phyloP scores from a whole-genome alignment of 1,140 invertebrate species.

The Heliconius nattereri region DNA sequence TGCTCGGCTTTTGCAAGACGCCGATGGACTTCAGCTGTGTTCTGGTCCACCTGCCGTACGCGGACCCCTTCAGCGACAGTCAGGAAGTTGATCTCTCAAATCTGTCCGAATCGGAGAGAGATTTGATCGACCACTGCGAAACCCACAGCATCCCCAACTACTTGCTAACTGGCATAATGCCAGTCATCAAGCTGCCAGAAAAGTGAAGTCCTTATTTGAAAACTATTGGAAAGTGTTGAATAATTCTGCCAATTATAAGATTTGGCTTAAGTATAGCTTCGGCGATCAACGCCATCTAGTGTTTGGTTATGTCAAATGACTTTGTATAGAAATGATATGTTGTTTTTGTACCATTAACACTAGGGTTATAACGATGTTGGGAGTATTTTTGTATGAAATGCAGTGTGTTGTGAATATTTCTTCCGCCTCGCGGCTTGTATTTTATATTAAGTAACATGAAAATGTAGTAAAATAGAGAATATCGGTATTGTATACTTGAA shows the following conservation, averaged over 20 bases:
- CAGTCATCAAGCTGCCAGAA: slow-evolving; percentile 82
- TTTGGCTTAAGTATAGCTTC: slow-evolving; percentile 45
- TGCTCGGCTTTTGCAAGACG: slow-evolving; percentile 72
- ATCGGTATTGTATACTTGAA: slow-evolving; percentile 7
- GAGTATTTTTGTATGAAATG: slow-evolving; percentile 26
- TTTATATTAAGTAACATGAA: slow-evolving; percentile 13
- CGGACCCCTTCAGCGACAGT: slow-evolving; percentile 74
- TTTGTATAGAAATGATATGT: slow-evolving; percentile 29
- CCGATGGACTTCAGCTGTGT: slow-evolving; percentile 80
- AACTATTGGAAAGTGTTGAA: slow-evolving; percentile 25
- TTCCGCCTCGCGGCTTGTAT: slow-evolving; percentile 17
- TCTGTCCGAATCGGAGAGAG: slow-evolving; percentile 76
- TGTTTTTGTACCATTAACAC: slow-evolving; percentile 30
- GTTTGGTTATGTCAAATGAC: slow-evolving; percentile 47
- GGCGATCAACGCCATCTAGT: slow-evolving; percentile 68
- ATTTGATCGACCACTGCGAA: slow-evolving; percentile 82
- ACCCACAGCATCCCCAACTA: slow-evolving; percentile 33
- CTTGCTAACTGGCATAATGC: slow-evolving; percentile 76
- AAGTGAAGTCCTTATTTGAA: slow-evolving; percentile 66
- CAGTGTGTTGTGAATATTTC: background rate
- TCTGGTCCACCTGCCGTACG: slow-evolving; percentile 78
- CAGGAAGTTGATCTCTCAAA: slow-evolving; percentile 72
- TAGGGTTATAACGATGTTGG: slow-evolving; percentile 24
- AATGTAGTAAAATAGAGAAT: background rate
- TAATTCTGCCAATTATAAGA: slow-evolving; percentile 9